phyloP scores from a whole-genome alignment of 2,888 invertebrate species.

The Meghimatium bilineatum region DNA sequence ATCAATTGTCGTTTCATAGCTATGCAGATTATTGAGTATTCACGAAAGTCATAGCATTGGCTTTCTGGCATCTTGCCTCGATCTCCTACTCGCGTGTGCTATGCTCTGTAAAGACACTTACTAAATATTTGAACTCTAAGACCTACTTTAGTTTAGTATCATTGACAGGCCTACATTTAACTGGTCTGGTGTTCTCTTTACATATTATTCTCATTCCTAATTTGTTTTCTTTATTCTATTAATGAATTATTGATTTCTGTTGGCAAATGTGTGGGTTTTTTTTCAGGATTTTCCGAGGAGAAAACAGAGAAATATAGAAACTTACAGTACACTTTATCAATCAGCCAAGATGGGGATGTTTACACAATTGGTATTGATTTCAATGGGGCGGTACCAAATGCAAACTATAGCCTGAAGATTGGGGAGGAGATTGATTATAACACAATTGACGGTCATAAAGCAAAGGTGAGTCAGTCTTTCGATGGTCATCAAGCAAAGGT shows the following conservation, averaged over 20 bases:
- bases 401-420: constrained; percentile 1
- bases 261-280: neutral
- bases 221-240: too few relatives aligned
- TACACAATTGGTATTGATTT: constrained; percentile 28
- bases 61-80: too few relatives aligned
- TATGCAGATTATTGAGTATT: too few relatives aligned
- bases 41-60: too few relatives aligned
- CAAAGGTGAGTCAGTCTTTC: constrained; percentile 16
- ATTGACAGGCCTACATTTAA: too few relatives aligned
- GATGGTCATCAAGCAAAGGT: neutral
- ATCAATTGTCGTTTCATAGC: too few relatives aligned
- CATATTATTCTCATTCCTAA: neutral
- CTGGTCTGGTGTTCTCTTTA: neutral
- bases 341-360: constrained; percentile 16
- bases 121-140: too few relatives aligned
- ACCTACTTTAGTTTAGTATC: too few relatives aligned
- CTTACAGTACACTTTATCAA: constrained; percentile 7
- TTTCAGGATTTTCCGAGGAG: constrained; percentile 30
- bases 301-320: constrained; percentile 30
- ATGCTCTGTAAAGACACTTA: too few relatives aligned
- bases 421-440: constrained; percentile 38
- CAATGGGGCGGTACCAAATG: constrained; percentile 25
- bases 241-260: too few relatives aligned
- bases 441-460: constrained; percentile 19
- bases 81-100: too few relatives aligned